Evolutionary conservation across 2,888 invertebrate species (phyloP), one percentile per base, ranked within the genome.

Genomic region (Cremastinae sp.): DNA sequence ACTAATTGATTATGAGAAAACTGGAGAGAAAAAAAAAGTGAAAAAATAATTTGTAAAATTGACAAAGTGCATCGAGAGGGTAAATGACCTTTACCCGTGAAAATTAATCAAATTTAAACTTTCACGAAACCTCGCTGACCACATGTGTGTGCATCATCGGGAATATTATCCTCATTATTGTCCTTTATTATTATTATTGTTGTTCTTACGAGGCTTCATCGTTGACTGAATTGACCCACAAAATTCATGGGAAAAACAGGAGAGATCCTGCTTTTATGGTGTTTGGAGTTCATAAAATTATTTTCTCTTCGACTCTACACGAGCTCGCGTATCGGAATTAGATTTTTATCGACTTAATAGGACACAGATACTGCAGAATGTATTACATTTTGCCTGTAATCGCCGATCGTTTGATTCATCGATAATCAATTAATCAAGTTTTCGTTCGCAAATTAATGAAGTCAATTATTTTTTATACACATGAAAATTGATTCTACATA

Each of bases 201-300:
- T n/a, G 8, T 10, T 55, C 14, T 20, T 14, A 10, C 14, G 9
- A 3, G 16, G 12, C 58, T 55, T 49, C 28, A 66, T 37, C 9
- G 16, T 18, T 18, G 35, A 41, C 14, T 10, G 53, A 51, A 51
- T 56, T 72, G 75, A 72, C 66, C 66, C 56, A 75, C 12, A 66
- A 72, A 56, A 49, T 66, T 66, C 43, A 41, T 9, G 10, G 58
- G 43, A 58, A 20, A 37, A 59, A 71, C 53, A 16, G 1, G 4
- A 53, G 37, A 43, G 22, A 51, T 20, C 58, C 39, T 49, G 39
- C 12, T 14, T 8, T 28, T 37, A 55, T 55, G 28, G 16, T 43
- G n/a, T 16, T 20, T 41, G 53, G 53, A 65, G 53, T 65, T 41
- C 41, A 14, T 64, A 20, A 5, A 28, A n/a, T n/a, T n/a, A n/a